phyloP scores from a whole-genome alignment of 2,888 invertebrate genomes.

The Gymnoscelis rufifasciata region DNA sequence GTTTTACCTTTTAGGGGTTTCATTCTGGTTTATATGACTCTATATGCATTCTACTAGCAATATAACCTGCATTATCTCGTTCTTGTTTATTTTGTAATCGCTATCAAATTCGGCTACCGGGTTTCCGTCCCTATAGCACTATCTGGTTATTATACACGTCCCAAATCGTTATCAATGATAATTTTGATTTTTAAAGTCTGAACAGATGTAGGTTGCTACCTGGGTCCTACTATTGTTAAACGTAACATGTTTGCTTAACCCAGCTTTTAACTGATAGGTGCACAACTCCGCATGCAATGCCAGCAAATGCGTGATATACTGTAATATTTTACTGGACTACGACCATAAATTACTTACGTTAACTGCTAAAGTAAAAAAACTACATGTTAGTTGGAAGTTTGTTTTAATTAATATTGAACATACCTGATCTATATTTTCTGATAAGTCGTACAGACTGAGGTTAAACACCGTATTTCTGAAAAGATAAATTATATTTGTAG shows the following conservation, averaged over 20 bases:
- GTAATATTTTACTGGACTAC: conserved; percentile 11
- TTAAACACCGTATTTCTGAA: conserved; percentile 94
- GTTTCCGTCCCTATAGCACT: conserved; percentile 30
- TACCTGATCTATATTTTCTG: conserved; percentile 87
- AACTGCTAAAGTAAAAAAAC: too few species aligned
- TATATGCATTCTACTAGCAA: conserved; percentile 17
- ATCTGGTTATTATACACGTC: conserved; percentile 18
- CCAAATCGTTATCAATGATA: conserved; percentile 28
- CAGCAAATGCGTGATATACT: conserved; percentile 12
- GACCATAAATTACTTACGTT: conserved; percentile 1
- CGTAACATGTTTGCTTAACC: conserved; percentile 20
- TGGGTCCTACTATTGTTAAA: conserved; percentile 13
- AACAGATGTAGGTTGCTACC: conserved; percentile 10
- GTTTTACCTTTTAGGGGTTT: conserved; percentile 38
- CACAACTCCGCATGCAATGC: conserved; percentile 19
- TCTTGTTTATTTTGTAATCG: conserved; percentile 20
- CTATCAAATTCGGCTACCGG: conserved; percentile 38
- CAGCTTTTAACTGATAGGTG: conserved; percentile 19
- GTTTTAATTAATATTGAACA: too few species aligned
- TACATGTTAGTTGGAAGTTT: too few species aligned
- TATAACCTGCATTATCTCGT: conserved; percentile 16
- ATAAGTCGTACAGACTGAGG: conserved; percentile 90
- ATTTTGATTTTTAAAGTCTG: conserved; percentile 14
- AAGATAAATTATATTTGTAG: conserved; percentile 36
- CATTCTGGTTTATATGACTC: conserved; percentile 22